These are phyloP conservation scores for Fragum fragum DNA, from an alignment of 2,888 invertebrate genomes.

Conservation along the genomic window DNA sequence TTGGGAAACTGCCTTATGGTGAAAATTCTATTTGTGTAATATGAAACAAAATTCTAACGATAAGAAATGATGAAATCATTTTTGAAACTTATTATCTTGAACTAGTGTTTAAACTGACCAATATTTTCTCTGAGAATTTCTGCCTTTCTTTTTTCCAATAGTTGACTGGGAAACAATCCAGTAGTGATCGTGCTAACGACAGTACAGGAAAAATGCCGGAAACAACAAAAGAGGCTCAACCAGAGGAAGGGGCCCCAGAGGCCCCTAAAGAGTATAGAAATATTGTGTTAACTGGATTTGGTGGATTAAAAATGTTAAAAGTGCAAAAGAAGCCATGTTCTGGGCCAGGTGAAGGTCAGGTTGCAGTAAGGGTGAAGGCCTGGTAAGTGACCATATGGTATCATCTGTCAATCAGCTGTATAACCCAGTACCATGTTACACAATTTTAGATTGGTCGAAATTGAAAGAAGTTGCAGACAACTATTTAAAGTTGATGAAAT, in stretches of 20 bases:
- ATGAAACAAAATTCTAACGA: no score
- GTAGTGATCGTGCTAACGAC: neutral
- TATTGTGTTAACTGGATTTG: slow-evolving; percentile 94
- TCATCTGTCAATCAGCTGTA: neutral
- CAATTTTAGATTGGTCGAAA: no score
- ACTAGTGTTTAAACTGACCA: slow-evolving; percentile 33
- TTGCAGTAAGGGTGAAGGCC: slow-evolving; percentile 94
- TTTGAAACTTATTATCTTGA: neutral
- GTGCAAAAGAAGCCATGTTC: slow-evolving; percentile 94
- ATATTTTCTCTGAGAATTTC: slow-evolving; percentile 23
- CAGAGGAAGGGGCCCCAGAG: slow-evolving; percentile 86
- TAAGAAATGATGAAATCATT: neutral
- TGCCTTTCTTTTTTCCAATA: slow-evolving; percentile 23
- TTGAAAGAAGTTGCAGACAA: no score
- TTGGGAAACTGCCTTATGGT: neutral
- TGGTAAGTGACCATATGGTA: slow-evolving; percentile 90
- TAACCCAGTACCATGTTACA: no score
- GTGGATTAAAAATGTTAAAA: slow-evolving; percentile 94
- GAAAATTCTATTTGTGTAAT: no score
- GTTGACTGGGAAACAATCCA: slow-evolving; percentile 27
- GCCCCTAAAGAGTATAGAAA: slow-evolving; percentile 93
- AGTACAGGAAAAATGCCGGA: slow-evolving; percentile 65
- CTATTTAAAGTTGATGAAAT: no score
- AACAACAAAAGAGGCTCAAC: slow-evolving; percentile 51
- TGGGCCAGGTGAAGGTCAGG: slow-evolving; percentile 88